Base-by-base conservation (phyloP, 2,113 vertebrate genomes). In the Tupaia chinensis region DNA sequence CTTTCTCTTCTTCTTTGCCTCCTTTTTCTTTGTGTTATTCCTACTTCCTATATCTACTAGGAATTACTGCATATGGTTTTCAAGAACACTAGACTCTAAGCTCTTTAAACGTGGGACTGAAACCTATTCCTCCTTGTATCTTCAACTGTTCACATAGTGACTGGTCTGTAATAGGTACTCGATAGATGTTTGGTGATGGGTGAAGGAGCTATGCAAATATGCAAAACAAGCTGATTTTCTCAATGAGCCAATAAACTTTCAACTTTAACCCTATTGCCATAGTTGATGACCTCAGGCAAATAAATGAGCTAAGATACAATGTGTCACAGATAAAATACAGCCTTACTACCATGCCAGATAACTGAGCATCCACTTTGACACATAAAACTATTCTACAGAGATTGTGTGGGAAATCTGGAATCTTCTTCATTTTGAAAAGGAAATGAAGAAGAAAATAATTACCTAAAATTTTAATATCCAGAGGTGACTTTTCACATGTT, bases 141-240 rank as follows among this genome's bases (percentile, higher is more conserved):
- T 91, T 88, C 53, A 87, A 34, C 22, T 88, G 23, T 69, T 87
- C 87, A 14, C 22, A 76, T 53, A 61, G 32, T 77, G 19, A 9
- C 53, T 65, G 14, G 29, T 74, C 16, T 7, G 65, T 44, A 89
- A 65, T n/a, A n/a, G 27, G 17, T 53, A 44, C 11, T 74, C 93
- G 53, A 54, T 58, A 91, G 91, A 79, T 65, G 23, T 84, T 88
- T 78, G 7, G 25, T 77, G 58, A 78, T 65, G 44, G 77, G 54
- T 27, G n/a, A 91, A 61, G 34, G 66, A 73, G 22, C 70, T 74
- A 27, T 87, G 2, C 53, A 81, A 95, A 69, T 82, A 86, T 91
- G n/a, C n/a, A 61, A 94, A 74, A 23, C n/a, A 89, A 70, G 17
- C 29, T 68, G 53, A 63, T 78, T 93, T 94, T 91, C n/a, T 78